A percentile compares a stretch with the other conserved stretches of the same genome.
Evolutionary conservation across 2,797 vertebrate genomes (phyloP).

Genomic region (Anabas testudineus): DNA sequence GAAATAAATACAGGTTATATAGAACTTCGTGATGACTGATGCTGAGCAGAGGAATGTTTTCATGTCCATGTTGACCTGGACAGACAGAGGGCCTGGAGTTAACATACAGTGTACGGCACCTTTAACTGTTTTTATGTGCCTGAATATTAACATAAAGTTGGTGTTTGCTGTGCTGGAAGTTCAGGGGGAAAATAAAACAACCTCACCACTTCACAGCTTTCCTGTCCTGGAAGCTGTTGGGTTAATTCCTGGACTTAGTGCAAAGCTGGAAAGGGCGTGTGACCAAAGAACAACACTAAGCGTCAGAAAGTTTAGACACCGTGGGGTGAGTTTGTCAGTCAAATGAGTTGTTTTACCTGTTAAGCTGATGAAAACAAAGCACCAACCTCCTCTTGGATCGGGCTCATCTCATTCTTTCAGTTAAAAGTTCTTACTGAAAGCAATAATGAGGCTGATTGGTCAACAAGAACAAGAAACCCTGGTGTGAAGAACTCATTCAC

Average conservation of each 20-base stretch:
- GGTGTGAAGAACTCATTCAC: constrained; percentile 19
- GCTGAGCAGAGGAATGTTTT: constrained; percentile 53
- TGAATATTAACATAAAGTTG: neutral
- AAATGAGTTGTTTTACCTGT: constrained; percentile 33
- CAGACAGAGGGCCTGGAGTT: neutral
- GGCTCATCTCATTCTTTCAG: neutral
- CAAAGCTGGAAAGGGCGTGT: constrained; percentile 3
- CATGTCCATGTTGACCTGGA: neutral
- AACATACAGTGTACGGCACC: neutral
- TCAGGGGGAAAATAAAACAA: neutral
- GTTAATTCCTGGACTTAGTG: neutral
- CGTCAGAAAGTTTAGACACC: constrained; percentile 10
- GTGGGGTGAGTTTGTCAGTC: constrained; percentile 51
- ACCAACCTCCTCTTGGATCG: neutral
- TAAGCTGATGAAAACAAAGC: neutral
- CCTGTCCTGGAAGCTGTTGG: neutral
- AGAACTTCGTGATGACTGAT: constrained; percentile 3
- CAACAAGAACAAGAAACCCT: neutral
- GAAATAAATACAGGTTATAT: constrained; percentile 48
- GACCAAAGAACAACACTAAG: constrained; percentile 5
- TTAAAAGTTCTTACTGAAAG: neutral
- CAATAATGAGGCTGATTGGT: neutral
- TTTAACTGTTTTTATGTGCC: neutral
- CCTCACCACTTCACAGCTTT: neutral
- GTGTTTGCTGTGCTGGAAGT: neutral